Evolutionary conservation across 2,113 vertebrate species (phyloP), one percentile per base, ranked within the genome.

Genomic region (Pandion haliaetus): DNA sequence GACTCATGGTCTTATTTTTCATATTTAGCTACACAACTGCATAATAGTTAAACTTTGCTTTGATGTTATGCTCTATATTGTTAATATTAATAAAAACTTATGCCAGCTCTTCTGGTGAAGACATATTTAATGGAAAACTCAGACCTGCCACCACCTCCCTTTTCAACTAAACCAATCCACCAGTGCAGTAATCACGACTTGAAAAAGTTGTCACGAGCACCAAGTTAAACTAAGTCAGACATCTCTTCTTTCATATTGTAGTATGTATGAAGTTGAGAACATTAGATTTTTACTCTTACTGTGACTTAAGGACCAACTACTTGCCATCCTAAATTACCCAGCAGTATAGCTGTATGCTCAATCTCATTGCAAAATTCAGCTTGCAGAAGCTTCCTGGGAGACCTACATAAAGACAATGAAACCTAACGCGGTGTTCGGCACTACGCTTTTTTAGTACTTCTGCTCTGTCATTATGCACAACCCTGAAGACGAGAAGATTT

Each of bases 401-500:
- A 84, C 40, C 70, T 76, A 61, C 40, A 25, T 5, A 20, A 82
- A 87, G 88, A 80, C 61, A 91, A 76, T 17, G 18, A 94, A 87
- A 86, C 45, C 38, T 32, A 85, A 79, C 0, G 0, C 2, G 4
- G 45, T n/a, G 12, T 52, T 87, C 0, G 0, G 36, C 36, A 69
- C 18, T 23, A 61, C 16, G 17, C 25, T 29, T 69, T 45, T 80
- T 79, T 72, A 59, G 70, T 58, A 69, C 34, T 89, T 69, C 66
- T 85, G 54, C 67, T 82, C 49, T 63, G 38, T 82, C 62, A 66
- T 32, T 28, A 70, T 8, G 52, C 28, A 73, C 50, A 82, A 1
- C 9, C 12, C 59, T 57, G 69, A 90, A 92, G 28, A 86, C 25
- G 24, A 28, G 21, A 57, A 84, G 23, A 84, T 40, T 77, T 95